Conservation (phyloP, 2,888 invertebrate genomes). For the Liopterus haemorrhoidalis region DNA sequence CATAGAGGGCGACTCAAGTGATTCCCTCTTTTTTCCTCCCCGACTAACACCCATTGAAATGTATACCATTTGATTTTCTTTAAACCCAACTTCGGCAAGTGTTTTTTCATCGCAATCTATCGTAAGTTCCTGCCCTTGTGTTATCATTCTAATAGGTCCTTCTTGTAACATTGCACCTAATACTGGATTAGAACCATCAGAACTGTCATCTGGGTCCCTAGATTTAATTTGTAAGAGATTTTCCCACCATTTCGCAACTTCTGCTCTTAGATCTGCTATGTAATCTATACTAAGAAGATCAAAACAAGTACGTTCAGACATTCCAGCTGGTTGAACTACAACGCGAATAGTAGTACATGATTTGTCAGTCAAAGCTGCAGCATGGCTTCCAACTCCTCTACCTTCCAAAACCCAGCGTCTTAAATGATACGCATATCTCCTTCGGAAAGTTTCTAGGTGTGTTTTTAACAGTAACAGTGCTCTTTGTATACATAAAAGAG, state of each 20-base stretch:
- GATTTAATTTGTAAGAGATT: conserved; percentile 42
- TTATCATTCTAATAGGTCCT: conserved; percentile 85
- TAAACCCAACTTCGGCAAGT: conserved; percentile 85
- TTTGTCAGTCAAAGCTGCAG: conserved; percentile 55
- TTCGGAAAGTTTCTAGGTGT: conserved; percentile 86
- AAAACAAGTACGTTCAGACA: conserved; percentile 76
- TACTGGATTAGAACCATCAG: conserved; percentile 48
- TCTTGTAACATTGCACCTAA: conserved; percentile 67
- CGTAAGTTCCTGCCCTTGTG: conserved; percentile 87
- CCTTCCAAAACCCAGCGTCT: conserved; percentile 85
- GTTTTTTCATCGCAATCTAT: conserved; percentile 90
- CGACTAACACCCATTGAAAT: conserved; percentile 77
- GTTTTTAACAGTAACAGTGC: conserved; percentile 82
- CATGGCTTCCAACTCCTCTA: conserved; percentile 71
- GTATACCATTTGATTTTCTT: conserved; percentile 85
- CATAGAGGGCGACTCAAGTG: conserved; percentile 76
- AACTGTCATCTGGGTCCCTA: conserved; percentile 33
- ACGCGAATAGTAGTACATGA: conserved; percentile 66
- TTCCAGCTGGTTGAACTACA: conserved; percentile 81
- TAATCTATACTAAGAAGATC: conserved; percentile 80
- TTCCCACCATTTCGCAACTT: conserved; percentile 96
- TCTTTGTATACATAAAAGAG: conserved; percentile 82
- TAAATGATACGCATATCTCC: conserved; percentile 81
- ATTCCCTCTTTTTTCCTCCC: conserved; percentile 54
- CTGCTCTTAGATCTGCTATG: conserved; percentile 86